These are phyloP conservation scores for Gerris lacustris DNA, from an alignment of 2,888 invertebrate species.

Conservation along the genomic window DNA sequence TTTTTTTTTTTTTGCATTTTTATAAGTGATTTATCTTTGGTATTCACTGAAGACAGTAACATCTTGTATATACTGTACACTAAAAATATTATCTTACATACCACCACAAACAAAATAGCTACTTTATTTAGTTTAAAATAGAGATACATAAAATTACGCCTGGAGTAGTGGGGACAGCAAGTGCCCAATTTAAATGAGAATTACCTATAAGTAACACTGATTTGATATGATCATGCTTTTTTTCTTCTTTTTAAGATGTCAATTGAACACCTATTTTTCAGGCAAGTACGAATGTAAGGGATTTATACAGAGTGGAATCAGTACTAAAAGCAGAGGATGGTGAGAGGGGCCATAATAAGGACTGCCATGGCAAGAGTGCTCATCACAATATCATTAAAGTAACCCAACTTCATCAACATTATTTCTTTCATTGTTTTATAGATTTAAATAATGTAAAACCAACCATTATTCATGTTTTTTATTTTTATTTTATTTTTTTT, in stretches of 20 bases:
- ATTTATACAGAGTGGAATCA: constrained; percentile 53
- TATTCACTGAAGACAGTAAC: too few species aligned
- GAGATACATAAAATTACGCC: too few species aligned
- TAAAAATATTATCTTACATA: too few species aligned
- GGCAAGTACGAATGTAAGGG: constrained; percentile 54
- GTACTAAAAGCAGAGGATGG: constrained; percentile 55
- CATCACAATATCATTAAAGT: constrained; percentile 51
- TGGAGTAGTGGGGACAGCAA: too few species aligned
- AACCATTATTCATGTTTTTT: not conserved
- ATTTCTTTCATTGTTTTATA: not conserved
- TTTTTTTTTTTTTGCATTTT: too few species aligned
- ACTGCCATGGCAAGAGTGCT: constrained; percentile 73
- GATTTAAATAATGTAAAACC: too few species aligned
- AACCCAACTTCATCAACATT: constrained; percentile 15
- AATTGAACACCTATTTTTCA: constrained; percentile 27
- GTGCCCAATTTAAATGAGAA: too few species aligned
- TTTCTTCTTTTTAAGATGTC: not conserved
- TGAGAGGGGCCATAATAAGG: constrained; percentile 56
- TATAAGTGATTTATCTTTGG: too few species aligned
- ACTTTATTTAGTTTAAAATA: too few species aligned
- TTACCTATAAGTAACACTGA: too few species aligned
- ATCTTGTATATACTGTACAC: too few species aligned
- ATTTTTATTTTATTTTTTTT: not conserved
- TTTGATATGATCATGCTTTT: not conserved
- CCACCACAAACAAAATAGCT: too few species aligned